Conservation (phyloP, 2,113 vertebrate species). For the Macrotus californicus region DNA sequence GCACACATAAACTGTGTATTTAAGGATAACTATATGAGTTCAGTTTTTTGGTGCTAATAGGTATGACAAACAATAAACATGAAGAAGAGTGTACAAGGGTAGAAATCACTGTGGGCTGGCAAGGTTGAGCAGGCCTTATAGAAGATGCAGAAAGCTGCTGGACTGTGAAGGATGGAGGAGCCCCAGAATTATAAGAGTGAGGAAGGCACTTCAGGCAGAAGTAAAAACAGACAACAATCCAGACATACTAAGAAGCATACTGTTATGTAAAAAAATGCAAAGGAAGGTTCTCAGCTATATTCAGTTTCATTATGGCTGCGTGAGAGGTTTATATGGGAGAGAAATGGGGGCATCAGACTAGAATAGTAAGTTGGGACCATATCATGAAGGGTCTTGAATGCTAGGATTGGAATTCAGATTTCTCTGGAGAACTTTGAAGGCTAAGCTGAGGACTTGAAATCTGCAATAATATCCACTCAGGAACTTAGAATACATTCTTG, state of each 20-base stretch:
- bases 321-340: neutral
- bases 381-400: neutral
- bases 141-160: neutral
- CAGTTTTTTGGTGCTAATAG: neutral
- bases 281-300: neutral
- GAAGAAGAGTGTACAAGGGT: neutral
- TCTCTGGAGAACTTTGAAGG: neutral
- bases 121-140: neutral
- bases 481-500: neutral
- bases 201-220: neutral
- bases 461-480: neutral
- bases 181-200: neutral
- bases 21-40: neutral
- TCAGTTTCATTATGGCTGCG: neutral
- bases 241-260: neutral
- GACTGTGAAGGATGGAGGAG: neutral
- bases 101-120: neutral
- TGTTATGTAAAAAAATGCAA: neutral
- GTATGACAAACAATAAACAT: neutral
- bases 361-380: neutral
- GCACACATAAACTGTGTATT: neutral
- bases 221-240: neutral
- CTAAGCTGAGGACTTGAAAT: neutral
- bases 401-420: neutral
- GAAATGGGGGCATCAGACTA: accelerated